Base-by-base conservation (phyloP, 2,797 vertebrate genomes). In the Epinephelus awoara region DNA sequence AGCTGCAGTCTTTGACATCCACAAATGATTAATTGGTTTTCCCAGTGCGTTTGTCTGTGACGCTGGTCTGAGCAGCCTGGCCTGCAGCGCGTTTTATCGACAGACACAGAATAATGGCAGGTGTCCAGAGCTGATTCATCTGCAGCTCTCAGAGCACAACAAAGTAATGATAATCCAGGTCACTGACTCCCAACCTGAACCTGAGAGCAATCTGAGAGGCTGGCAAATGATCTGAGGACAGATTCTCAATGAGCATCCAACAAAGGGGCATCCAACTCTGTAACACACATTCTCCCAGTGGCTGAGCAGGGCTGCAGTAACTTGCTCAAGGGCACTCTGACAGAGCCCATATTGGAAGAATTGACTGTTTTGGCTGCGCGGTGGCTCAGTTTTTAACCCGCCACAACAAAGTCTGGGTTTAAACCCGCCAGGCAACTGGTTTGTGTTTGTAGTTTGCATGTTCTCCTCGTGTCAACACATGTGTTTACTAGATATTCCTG, bases 21-120 rank as follows among this genome's bases (percentile, higher is more conserved):
- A 29, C 18, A 3, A 47, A 67, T 56, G 67, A 84, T 80, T 77
- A 44, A 89, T 89, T 55, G 82, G 61, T 86, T 91, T 90, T 86
- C 85, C 83, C 56, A 38, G 62, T 44, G 46, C 55, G 78, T 79
- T 34, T 65, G 75, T 71, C 46, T 44, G 29, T 34, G 76, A 77
- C 17, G 56, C 46, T 1, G 7, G 58, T 58, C 54, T 17, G 72
- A 69, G 67, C 77, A 55, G 63, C 29, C 40, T 50, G 14, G 80
- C 86, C 86, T 46, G 84, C 77, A 82, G 86, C 84, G 21, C 9
- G 56, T 77, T 82, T 74, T 66, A 90, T 77, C 12, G 78, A 86
- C 75, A 4, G 49, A 9, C 49, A 44, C 55, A 54, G 54, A 77
- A 64, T 50, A 25, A 67, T 84, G 86, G 87, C 89, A 75, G 68